These are phyloP conservation scores for Sarcophaga bullata DNA, from an alignment of 1,140 invertebrate genomes.

Conservation along the genomic window DNA sequence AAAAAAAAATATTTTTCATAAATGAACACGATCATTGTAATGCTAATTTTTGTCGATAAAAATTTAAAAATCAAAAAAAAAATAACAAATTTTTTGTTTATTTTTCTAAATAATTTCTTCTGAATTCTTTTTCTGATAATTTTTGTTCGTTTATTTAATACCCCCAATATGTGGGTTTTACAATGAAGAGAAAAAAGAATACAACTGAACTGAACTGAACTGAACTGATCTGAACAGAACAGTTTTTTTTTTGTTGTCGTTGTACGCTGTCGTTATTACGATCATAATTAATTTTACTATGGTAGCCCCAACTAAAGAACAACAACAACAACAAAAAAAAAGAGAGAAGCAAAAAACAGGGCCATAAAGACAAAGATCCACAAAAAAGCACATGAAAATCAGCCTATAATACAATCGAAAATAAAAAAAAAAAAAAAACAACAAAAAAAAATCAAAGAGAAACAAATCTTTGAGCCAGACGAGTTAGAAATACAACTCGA, in stretches of 20 bases:
- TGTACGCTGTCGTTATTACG: conserved; percentile 44
- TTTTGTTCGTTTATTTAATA: background rate
- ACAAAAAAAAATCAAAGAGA: too few species aligned
- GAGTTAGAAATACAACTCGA: background rate
- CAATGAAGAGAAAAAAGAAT: too few species aligned
- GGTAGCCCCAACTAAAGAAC: conserved; percentile 42
- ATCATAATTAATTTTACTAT: conserved; percentile 49
- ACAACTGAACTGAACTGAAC: background rate
- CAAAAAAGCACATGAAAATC: conserved; percentile 31
- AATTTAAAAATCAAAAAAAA: too few species aligned
- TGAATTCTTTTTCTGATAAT: too few species aligned
- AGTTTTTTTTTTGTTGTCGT: background rate
- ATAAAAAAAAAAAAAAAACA: background rate
- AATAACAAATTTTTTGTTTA: too few species aligned
- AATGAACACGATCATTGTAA: too few species aligned
- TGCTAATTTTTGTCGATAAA: too few species aligned
- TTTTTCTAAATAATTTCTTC: conserved; percentile 1
- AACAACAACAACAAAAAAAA: conserved; percentile 31
- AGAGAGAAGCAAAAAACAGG: background rate
- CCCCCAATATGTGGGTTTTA: background rate
- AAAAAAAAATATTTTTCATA: too few species aligned
- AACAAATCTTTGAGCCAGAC: too few species aligned
- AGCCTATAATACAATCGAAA: conserved; percentile 13
- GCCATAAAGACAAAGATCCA: background rate
- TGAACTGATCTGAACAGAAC: too few species aligned